These are phyloP conservation scores for Amphimedon queenslandica DNA, from an alignment of 37 sponge, comb jelly and placozoan genomes.

Conservation along the genomic window DNA sequence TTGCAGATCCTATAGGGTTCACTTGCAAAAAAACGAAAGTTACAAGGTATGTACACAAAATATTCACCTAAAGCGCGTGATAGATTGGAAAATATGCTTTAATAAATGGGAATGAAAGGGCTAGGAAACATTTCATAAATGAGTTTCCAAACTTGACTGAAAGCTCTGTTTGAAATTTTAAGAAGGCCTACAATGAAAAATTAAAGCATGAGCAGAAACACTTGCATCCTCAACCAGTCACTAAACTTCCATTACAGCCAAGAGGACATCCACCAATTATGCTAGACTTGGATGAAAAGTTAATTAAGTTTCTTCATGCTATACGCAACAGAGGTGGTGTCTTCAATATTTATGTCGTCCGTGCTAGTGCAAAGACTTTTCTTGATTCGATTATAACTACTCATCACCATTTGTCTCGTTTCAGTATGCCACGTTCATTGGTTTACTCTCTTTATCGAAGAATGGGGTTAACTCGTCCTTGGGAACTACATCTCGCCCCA, in stretches of 20 bases:
- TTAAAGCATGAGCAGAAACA: slow-evolving; percentile 11
- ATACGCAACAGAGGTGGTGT: slow-evolving; percentile 20
- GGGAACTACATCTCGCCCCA: slow-evolving; percentile 21
- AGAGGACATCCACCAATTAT: slow-evolving; percentile 30
- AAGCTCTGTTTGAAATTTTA: slow-evolving; percentile 33
- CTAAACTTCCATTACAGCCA: neutral
- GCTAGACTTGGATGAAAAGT: slow-evolving; percentile 16
- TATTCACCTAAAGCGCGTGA: slow-evolving; percentile 20
- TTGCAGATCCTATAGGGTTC: neutral
- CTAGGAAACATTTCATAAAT: slow-evolving; percentile 14
- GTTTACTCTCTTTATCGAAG: slow-evolving; percentile 36
- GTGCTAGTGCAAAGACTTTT: slow-evolving; percentile 26
- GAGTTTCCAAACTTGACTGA: slow-evolving; percentile 21
- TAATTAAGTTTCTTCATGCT: slow-evolving; percentile 19
- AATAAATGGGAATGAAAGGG: slow-evolving; percentile 30
- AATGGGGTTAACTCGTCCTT: slow-evolving; percentile 15
- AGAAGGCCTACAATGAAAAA: slow-evolving; percentile 23
- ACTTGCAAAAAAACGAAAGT: slow-evolving; percentile 27
- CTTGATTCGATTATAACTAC: slow-evolving; percentile 1
- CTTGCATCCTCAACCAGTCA: slow-evolving; percentile 25
- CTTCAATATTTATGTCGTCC: slow-evolving; percentile 27
- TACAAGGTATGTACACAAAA: slow-evolving; percentile 22
- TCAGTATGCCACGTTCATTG: slow-evolving; percentile 32
- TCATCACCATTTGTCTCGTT: neutral
- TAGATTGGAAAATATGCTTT: slow-evolving; percentile 24